A percentile compares a stretch with the other conserved stretches of the same genome.
phyloP scores from a whole-genome alignment of 1,140 invertebrate species.

The Antheraea mylitta region DNA sequence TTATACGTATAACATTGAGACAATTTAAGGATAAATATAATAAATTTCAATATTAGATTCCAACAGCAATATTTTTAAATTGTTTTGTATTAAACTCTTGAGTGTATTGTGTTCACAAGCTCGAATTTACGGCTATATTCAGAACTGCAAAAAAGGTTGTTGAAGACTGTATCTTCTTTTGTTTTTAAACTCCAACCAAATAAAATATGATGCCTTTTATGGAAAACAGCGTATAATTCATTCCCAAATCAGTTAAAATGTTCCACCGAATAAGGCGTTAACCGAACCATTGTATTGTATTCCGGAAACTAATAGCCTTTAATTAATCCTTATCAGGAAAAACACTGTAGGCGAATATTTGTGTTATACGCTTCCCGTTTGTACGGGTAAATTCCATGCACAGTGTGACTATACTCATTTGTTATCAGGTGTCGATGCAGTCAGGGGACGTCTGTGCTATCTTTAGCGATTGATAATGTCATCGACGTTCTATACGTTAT shows the following conservation, averaged over 20 bases:
- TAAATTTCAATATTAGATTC: too few relatives aligned
- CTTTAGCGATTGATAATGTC: conserved; percentile 27
- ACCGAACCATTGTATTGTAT: conserved; percentile 26
- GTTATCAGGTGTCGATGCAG: conserved; percentile 28
- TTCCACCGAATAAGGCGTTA: conserved; percentile 14
- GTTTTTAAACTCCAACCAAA: too few relatives aligned
- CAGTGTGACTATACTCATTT: conserved; percentile 15
- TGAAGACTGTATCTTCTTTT: too few relatives aligned
- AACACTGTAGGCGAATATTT: conserved; percentile 11
- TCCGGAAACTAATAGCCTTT: conserved; percentile 28
- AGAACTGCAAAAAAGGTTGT: too few relatives aligned
- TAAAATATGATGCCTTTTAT: neutral
- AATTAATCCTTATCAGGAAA: conserved; percentile 31
- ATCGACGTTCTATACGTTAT: conserved; percentile 17
- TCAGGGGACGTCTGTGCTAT: conserved; percentile 23
- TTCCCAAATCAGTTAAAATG: neutral
- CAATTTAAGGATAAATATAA: too few relatives aligned
- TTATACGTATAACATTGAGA: too few relatives aligned
- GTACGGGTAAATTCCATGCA: conserved; percentile 21
- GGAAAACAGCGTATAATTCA: neutral
- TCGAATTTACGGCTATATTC: too few relatives aligned
- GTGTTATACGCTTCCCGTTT: neutral
- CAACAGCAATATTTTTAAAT: too few relatives aligned
- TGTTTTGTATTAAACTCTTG: too few relatives aligned
- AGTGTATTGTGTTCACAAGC: too few relatives aligned